These are phyloP conservation scores for Pagetopsis macropterus DNA, from an alignment of 2,797 vertebrate genomes.

Conservation along the genomic window DNA sequence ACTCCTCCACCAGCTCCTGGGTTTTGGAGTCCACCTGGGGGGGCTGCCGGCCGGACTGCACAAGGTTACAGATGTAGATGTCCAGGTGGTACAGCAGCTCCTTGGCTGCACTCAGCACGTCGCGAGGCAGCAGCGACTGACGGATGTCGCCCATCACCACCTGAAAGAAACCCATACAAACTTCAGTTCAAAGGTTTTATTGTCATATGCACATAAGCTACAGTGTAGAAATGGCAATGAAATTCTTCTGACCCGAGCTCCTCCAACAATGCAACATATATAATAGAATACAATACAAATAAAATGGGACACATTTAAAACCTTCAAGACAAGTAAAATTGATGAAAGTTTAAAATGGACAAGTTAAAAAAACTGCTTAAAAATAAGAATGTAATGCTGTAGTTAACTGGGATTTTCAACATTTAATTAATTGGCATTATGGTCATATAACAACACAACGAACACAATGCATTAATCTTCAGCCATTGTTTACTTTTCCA, in stretches of 20 bases:
- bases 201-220: no score
- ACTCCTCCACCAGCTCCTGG: slow-evolving; percentile 94
- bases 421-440: background rate
- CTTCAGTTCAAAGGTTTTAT: no score
- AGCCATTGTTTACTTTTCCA: background rate
- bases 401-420: background rate
- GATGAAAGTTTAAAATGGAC: background rate
- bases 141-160: slow-evolving; percentile 92
- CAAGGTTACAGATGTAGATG: slow-evolving; percentile 93
- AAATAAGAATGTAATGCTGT: background rate
- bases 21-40: slow-evolving; percentile 91
- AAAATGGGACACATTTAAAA: background rate
- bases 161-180: slow-evolving; percentile 10
- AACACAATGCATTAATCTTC: background rate
- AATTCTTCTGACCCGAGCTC: no score
- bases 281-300: no score
- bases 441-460: background rate
- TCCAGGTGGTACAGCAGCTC: slow-evolving; percentile 96
- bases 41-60: slow-evolving; percentile 88
- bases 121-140: slow-evolving; percentile 93
- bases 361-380: background rate
- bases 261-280: no score
- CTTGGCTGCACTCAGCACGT: slow-evolving; percentile 94
- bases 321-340: background rate
- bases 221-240: no score